Evolutionary conservation across 2,113 vertebrate species (phyloP).

Genomic region (Caracal caracal): DNA sequence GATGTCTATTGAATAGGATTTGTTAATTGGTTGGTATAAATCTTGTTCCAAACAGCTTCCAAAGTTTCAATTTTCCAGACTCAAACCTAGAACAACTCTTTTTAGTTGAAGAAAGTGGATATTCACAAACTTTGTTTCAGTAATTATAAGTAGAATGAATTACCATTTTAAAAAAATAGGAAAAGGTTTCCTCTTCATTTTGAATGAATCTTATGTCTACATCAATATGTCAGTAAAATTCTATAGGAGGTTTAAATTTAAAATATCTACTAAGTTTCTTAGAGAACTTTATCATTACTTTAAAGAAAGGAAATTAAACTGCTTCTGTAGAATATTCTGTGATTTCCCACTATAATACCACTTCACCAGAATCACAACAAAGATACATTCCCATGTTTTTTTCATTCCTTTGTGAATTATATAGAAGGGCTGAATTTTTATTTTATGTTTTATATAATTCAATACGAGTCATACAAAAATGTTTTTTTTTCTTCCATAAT

Average conservation of each 20-base stretch:
- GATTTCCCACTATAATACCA: neutral
- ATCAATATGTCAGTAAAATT: constrained; percentile 44
- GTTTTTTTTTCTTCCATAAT: neutral
- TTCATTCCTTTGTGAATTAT: constrained; percentile 46
- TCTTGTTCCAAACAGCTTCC: neutral
- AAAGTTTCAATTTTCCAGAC: neutral
- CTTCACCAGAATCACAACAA: constrained; percentile 5
- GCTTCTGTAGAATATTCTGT: neutral
- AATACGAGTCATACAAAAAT: constrained; percentile 35
- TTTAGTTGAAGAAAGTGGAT: constrained; percentile 19
- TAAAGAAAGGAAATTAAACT: constrained; percentile 49
- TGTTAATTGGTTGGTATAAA: neutral
- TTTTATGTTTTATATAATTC: constrained; percentile 49
- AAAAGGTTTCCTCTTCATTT: constrained; percentile 10
- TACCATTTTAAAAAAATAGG: neutral
- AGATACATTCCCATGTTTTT: neutral
- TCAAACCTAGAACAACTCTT: constrained; percentile 9
- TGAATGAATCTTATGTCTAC: neutral
- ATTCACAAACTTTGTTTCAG: neutral
- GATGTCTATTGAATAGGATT: neutral
- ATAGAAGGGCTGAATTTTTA: constrained; percentile 36
- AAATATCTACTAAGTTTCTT: constrained; percentile 14
- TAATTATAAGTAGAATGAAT: constrained; percentile 14
- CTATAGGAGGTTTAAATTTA: constrained; percentile 10
- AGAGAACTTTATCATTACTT: constrained; percentile 20